Conservation (phyloP, 2,888 invertebrate genomes). For the Drosophila villosipedis region DNA sequence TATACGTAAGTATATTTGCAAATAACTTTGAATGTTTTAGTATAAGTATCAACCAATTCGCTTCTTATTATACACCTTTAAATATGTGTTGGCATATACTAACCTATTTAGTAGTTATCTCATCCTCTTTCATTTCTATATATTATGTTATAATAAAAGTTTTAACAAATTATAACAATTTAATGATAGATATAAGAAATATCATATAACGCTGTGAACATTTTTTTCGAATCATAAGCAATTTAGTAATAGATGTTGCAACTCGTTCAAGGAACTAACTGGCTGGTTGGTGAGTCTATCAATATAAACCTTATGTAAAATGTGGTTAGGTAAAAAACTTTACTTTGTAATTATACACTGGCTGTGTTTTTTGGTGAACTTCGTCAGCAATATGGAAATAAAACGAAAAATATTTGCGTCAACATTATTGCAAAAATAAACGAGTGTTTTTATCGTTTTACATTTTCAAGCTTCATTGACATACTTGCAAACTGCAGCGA, state of each 20-base stretch:
- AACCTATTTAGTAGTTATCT: not conserved
- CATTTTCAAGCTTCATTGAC: not conserved
- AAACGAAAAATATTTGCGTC: not conserved
- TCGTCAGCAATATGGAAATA: not conserved
- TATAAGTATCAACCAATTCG: not conserved
- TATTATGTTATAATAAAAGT: not conserved
- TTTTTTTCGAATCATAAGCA: not conserved
- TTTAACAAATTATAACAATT: not conserved
- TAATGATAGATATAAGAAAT: not conserved
- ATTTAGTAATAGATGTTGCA: not conserved
- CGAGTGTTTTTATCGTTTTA: not conserved
- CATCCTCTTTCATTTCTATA: not conserved
- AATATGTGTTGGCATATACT: not conserved
- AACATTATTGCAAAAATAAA: not conserved
- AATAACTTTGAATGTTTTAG: not conserved
- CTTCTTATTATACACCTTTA: not conserved
- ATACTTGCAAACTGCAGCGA: not conserved
- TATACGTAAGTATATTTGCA: constrained; percentile 1
- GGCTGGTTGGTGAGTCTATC: not conserved
- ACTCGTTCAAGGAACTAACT: not conserved
- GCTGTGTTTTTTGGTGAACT: not conserved
- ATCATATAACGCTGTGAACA: not conserved
- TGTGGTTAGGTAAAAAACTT: not conserved
- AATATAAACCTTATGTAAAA: not conserved
- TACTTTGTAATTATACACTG: not conserved